Evolutionary conservation across 2,797 vertebrate species (phyloP).

Genomic region (Dipus sagitta): DNA sequence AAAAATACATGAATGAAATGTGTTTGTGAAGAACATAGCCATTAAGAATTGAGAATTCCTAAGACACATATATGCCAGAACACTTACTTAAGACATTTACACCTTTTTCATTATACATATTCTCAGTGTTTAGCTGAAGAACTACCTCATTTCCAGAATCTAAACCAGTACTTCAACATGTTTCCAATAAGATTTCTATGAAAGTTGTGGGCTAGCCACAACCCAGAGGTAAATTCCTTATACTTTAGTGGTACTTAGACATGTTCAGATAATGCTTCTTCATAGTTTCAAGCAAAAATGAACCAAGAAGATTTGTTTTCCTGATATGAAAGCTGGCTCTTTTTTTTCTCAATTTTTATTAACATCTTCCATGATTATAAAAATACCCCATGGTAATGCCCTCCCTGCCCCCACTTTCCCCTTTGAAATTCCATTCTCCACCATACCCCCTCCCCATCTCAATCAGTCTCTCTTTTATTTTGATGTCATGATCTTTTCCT

Average conservation of each 20-base stretch:
- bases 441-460: too few species aligned
- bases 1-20: conserved; percentile 47
- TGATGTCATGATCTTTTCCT: too few species aligned
- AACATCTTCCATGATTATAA: too few species aligned
- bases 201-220: conserved; percentile 42
- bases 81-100: conserved; percentile 44
- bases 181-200: conserved; percentile 62
- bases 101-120: conserved; percentile 53
- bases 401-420: too few species aligned
- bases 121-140: conserved; percentile 56
- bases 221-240: conserved; percentile 25
- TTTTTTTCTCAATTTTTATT: too few species aligned
- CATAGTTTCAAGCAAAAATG: conserved; percentile 4
- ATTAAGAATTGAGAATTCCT: conserved; percentile 50
- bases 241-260: neutral
- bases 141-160: conserved; percentile 37
- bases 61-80: conserved; percentile 21
- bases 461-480: too few species aligned
- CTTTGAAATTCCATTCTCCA: too few species aligned
- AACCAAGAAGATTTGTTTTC: neutral
- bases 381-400: too few species aligned
- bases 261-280: conserved; percentile 35
- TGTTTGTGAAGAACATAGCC: neutral
- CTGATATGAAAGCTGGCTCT: neutral
- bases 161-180: conserved; percentile 34